Evolutionary conservation across 2,888 invertebrate species (phyloP).

Genomic region (Macropis europaea): DNA sequence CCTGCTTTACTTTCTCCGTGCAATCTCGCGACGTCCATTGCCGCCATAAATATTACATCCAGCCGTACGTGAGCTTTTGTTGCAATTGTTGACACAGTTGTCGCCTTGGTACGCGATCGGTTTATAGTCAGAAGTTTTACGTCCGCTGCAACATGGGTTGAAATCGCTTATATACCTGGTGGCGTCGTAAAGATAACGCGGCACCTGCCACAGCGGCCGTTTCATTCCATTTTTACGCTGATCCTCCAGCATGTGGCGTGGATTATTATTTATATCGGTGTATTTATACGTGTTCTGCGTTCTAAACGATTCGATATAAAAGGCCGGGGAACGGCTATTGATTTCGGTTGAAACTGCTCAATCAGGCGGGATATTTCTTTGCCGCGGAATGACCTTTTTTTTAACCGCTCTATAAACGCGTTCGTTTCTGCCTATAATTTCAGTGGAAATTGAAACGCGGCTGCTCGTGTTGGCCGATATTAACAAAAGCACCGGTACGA

Average conservation of each 20-base stretch:
- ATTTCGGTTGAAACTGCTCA: constrained; percentile 59
- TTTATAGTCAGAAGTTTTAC: background rate
- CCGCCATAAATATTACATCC: background rate
- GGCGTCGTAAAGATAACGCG: constrained; percentile 18
- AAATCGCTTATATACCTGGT: constrained; percentile 13
- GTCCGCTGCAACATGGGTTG: background rate
- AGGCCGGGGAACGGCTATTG: constrained; percentile 55
- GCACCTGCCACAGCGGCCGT: background rate
- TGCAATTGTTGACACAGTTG: background rate
- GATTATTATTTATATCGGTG: constrained; percentile 49
- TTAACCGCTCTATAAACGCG: background rate
- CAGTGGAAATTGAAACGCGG: constrained; percentile 11
- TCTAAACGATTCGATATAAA: constrained; percentile 49
- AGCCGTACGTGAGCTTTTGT: background rate
- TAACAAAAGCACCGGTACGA: too few species aligned
- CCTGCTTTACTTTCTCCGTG: too few species aligned
- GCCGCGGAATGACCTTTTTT: constrained; percentile 44
- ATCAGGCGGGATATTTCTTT: constrained; percentile 56
- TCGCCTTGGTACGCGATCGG: background rate
- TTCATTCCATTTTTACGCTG: constrained; percentile 13
- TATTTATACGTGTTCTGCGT: constrained; percentile 50
- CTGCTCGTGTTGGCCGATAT: background rate
- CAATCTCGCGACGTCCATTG: too few species aligned
- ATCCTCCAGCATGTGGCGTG: background rate
- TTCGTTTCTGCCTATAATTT: background rate